phyloP scores from a whole-genome alignment of 2,113 vertebrate genomes.

The Datnioides undecimradiatus region DNA sequence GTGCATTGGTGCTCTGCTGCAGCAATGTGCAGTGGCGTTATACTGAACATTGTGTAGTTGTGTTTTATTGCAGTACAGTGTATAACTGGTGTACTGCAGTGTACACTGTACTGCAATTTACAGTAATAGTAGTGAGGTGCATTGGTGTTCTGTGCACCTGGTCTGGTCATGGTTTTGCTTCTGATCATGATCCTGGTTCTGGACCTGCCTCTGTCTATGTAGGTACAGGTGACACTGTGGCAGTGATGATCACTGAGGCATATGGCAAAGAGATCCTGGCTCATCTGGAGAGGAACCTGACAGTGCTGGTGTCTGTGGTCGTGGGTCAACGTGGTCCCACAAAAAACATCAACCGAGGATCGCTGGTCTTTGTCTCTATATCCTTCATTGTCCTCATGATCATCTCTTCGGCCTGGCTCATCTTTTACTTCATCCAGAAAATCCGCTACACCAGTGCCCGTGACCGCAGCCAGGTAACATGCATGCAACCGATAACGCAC shows the following conservation, averaged over 20 bases:
- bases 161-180: background rate
- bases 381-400: constrained; percentile 99
- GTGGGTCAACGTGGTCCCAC: constrained; percentile 89
- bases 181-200: background rate
- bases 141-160: background rate
- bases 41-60: background rate
- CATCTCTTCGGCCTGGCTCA: constrained; percentile 97
- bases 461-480: constrained; percentile 93
- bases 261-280: constrained; percentile 95
- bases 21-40: background rate
- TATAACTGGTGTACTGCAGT: background rate
- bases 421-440: constrained; percentile 99
- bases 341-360: constrained; percentile 93
- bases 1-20: background rate
- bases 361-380: constrained; percentile 97
- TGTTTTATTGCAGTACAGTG: background rate
- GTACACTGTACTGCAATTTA: no score
- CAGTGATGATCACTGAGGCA: constrained; percentile 96
- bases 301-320: constrained; percentile 92
- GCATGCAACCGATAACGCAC: no score
- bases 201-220: background rate
- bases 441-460: constrained; percentile 93
- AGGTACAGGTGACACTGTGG: constrained; percentile 97
- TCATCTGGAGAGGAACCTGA: constrained; percentile 94
- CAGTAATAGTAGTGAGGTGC: no score